Conservation (phyloP, 2,797 vertebrate genomes). For the Pitangus sulphuratus region DNA sequence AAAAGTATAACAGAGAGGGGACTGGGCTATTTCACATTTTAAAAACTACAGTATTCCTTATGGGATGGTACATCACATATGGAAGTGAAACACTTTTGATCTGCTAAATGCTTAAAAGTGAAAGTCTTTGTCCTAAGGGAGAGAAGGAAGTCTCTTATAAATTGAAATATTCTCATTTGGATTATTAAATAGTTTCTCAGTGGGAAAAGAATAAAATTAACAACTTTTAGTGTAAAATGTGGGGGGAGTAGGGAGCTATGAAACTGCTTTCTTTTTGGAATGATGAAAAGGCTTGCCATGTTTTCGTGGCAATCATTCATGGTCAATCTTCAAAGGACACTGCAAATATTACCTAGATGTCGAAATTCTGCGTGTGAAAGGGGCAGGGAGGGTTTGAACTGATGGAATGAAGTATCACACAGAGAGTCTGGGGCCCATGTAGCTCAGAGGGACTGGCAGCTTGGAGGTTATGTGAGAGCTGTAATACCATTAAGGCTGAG, state of each 20-base stretch:
- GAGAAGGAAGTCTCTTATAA: neutral
- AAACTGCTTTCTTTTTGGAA: neutral
- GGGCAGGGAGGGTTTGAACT: neutral
- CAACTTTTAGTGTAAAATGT: neutral
- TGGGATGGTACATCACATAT: neutral
- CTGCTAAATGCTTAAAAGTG: constrained; percentile 23
- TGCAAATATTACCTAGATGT: neutral
- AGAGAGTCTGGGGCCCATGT: neutral
- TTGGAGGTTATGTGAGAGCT: neutral
- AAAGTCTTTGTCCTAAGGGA: neutral
- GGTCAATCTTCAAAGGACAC: neutral
- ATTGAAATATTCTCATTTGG: neutral
- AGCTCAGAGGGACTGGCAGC: neutral
- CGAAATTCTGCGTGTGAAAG: neutral
- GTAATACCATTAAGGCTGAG: neutral
- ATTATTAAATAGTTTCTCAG: neutral
- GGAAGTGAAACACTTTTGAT: neutral
- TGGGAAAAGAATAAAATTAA: constrained; percentile 4
- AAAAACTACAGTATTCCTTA: neutral
- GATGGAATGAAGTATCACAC: neutral
- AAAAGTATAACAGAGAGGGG: neutral
- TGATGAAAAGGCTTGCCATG: neutral
- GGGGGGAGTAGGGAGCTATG: neutral
- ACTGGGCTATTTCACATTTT: neutral
- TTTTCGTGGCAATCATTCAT: neutral